phyloP scores from a whole-genome alignment of 2,113 vertebrate genomes.

The Danionella cerebrum region DNA sequence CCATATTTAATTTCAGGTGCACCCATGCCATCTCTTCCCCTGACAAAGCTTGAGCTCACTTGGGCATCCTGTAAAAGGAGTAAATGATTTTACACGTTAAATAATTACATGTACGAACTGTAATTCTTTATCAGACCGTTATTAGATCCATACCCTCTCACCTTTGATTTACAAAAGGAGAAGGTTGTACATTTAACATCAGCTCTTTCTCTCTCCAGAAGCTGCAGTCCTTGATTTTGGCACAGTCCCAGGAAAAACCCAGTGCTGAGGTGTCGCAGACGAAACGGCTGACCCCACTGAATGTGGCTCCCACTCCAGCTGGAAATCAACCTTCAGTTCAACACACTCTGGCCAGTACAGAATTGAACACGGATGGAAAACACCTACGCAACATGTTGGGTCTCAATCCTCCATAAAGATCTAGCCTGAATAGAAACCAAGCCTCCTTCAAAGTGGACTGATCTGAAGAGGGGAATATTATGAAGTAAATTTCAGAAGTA shows the following conservation, averaged over 20 bases:
- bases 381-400: slow-evolving; percentile 88
- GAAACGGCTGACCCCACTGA: slow-evolving; percentile 84
- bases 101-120: too few relatives aligned
- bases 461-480: slow-evolving; percentile 57
- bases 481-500: not conserved
- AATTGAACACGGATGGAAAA: not conserved
- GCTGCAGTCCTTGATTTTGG: slow-evolving; percentile 77
- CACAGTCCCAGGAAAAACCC: slow-evolving; percentile 84
- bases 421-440: slow-evolving; percentile 80
- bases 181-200: slow-evolving; percentile 83
- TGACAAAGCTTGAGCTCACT: slow-evolving; percentile 72
- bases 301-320: slow-evolving; percentile 93
- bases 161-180: slow-evolving; percentile 88
- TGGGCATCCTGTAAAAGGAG: too few relatives aligned
- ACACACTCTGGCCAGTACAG: not conserved
- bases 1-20: slow-evolving; percentile 90
- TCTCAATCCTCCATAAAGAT: slow-evolving; percentile 91
- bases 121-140: too few relatives aligned
- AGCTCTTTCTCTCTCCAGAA: slow-evolving; percentile 81
- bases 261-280: slow-evolving; percentile 84
- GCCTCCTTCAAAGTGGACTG: slow-evolving; percentile 84
- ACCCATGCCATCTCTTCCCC: slow-evolving; percentile 83
- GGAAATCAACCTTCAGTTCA: not conserved
- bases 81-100: too few relatives aligned
- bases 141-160: slow-evolving; percentile 44